phyloP scores from a whole-genome alignment of 2,797 vertebrate genomes.

The Karalla daura region DNA sequence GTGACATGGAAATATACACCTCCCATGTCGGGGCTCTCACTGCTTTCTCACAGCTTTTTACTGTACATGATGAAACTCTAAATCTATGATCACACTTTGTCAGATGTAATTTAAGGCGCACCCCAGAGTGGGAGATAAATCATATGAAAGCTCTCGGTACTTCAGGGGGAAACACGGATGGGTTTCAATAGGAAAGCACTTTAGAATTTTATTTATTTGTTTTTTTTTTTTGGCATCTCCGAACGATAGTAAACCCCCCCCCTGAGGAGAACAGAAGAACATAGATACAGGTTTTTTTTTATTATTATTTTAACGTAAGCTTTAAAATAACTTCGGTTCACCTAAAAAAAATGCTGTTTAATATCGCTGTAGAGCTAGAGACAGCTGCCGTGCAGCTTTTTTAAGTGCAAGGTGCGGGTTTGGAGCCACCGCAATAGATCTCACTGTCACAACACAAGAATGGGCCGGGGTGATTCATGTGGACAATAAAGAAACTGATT shows the following conservation, averaged over 20 bases:
- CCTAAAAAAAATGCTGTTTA: conserved; percentile 9
- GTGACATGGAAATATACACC: conserved; percentile 50
- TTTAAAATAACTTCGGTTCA: conserved; percentile 40
- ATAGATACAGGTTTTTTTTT: conserved; percentile 17
- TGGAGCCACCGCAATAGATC: conserved; percentile 44
- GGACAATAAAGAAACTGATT: conserved; percentile 58
- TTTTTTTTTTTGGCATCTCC: conserved; percentile 17
- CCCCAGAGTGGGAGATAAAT: conserved; percentile 12
- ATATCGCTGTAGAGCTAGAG: conserved; percentile 23
- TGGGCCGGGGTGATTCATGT: conserved; percentile 58
- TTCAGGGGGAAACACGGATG: conserved; percentile 3
- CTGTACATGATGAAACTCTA: conserved; percentile 17
- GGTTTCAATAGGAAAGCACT: conserved; percentile 33
- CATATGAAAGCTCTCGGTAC: neutral
- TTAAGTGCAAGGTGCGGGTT: conserved; percentile 47
- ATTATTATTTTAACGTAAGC: conserved; percentile 21
- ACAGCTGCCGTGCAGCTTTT: conserved; percentile 34
- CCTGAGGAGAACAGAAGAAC: neutral
- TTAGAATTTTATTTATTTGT: conserved; percentile 18
- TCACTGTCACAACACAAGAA: conserved; percentile 57
- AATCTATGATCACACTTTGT: conserved; percentile 45
- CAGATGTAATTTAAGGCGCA: conserved; percentile 27
- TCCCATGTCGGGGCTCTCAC: conserved; percentile 28
- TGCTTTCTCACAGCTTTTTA: conserved; percentile 36
- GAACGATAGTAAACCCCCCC: conserved; percentile 3